phyloP scores from a whole-genome alignment of 2,888 invertebrate genomes.

The Drosophila yooni region DNA sequence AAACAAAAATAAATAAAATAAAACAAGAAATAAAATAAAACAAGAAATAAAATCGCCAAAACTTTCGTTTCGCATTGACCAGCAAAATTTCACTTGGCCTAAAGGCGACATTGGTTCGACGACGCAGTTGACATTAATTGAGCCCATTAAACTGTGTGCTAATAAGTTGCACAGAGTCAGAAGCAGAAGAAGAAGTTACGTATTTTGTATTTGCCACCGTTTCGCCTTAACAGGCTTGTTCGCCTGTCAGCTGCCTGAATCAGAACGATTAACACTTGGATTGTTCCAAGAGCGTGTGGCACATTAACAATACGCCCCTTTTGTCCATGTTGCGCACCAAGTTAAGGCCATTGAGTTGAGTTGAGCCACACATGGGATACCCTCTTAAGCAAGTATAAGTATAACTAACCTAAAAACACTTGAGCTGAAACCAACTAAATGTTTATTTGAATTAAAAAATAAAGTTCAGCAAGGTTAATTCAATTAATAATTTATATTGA shows the following conservation, averaged over 20 bases:
- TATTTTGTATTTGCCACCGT: conserved; percentile 16
- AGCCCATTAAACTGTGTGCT: conserved; percentile 69
- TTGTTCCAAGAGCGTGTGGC: conserved; percentile 52
- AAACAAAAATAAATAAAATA: conserved; percentile 9
- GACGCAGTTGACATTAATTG: conserved; percentile 77
- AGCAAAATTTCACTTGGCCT: conserved; percentile 68
- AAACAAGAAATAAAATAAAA: conserved; percentile 22
- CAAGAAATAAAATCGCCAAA: background rate
- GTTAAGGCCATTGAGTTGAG: conserved; percentile 4
- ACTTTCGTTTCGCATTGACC: conserved; percentile 8
- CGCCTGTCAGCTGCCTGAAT: conserved; percentile 63
- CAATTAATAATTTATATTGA: too few relatives aligned
- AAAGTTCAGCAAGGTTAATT: background rate
- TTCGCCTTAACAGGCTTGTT: conserved; percentile 52
- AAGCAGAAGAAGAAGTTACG: conserved; percentile 37
- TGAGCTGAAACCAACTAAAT: background rate
- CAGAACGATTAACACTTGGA: conserved; percentile 72
- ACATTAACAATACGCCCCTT: conserved; percentile 46
- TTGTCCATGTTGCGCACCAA: conserved; percentile 6
- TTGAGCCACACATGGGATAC: background rate
- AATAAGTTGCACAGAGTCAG: conserved; percentile 66
- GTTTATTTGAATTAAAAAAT: background rate
- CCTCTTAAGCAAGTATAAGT: too few relatives aligned
- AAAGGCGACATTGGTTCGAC: conserved; percentile 28
- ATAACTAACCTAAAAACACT: background rate